Conservation (phyloP, 2,113 vertebrate species). For the Peromyscus polionotus region DNA sequence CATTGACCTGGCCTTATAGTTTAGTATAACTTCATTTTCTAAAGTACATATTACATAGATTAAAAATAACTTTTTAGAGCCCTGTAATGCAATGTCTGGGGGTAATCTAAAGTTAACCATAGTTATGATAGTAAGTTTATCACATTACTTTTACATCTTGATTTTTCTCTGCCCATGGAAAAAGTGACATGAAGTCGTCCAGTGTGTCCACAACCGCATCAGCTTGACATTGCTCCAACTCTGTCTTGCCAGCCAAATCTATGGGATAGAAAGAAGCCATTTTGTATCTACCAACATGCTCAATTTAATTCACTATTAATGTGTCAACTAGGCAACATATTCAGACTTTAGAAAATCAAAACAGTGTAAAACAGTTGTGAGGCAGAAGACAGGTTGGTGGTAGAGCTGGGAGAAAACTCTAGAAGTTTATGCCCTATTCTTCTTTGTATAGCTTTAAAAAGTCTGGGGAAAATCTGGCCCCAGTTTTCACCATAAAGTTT, state of each 20-base stretch:
- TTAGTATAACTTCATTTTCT: not conserved
- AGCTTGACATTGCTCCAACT: conserved; percentile 86
- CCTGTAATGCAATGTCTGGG: not conserved
- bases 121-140: not conserved
- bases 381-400: not conserved
- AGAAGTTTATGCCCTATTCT: not conserved
- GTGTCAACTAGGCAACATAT: not conserved
- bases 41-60: not conserved
- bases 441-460: not conserved
- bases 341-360: not conserved
- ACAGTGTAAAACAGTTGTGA: not conserved
- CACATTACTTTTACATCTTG: conserved; percentile 85
- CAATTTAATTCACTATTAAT: not conserved
- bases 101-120: not conserved
- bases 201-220: conserved; percentile 89
- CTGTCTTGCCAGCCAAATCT: conserved; percentile 88
- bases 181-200: conserved; percentile 88
- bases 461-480: not conserved
- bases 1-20: not conserved
- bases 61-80: not conserved
- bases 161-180: conserved; percentile 90
- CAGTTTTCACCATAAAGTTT: not conserved
- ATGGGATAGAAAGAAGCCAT: not conserved
- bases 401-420: not conserved
- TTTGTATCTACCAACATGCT: not conserved